Conservation (phyloP, 2,888 invertebrate species). For the Drosophila vallismaia region DNA sequence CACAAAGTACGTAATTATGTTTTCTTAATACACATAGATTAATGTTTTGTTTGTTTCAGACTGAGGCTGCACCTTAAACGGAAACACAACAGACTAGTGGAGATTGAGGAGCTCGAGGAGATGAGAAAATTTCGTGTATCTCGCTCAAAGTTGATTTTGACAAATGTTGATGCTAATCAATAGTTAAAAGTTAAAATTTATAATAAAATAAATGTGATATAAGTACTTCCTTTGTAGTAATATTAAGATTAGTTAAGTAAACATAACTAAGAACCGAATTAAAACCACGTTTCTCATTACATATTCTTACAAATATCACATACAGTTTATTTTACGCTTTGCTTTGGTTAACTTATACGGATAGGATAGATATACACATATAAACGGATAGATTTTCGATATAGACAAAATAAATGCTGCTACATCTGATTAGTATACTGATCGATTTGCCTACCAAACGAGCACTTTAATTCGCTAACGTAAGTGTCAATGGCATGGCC, state of each 20-base stretch:
- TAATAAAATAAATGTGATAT: not conserved
- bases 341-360: conserved; percentile 62
- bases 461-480: conserved; percentile 50
- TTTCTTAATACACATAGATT: not conserved
- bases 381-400: conserved; percentile 31
- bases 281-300: not conserved
- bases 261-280: not conserved
- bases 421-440: conserved; percentile 38
- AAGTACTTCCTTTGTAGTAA: not conserved
- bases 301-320: conserved; percentile 70
- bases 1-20: conserved; percentile 57
- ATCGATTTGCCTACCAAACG: not conserved
- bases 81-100: conserved; percentile 58
- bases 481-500: conserved; percentile 66
- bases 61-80: conserved; percentile 64
- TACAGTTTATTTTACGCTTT: conserved; percentile 71
- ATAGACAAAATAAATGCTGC: conserved; percentile 48
- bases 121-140: conserved; percentile 71
- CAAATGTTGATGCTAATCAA: not conserved
- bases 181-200: not conserved
- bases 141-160: conserved; percentile 58
- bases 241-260: not conserved
- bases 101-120: conserved; percentile 60
- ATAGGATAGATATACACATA: conserved; percentile 44
- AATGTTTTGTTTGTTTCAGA: conserved; percentile 36